Percentiles rank a stretch among this genome's conserved stretches.
These are phyloP conservation scores for Lucilia sericata DNA, from an alignment of 1,140 invertebrate species.

Conservation along the genomic window DNA sequence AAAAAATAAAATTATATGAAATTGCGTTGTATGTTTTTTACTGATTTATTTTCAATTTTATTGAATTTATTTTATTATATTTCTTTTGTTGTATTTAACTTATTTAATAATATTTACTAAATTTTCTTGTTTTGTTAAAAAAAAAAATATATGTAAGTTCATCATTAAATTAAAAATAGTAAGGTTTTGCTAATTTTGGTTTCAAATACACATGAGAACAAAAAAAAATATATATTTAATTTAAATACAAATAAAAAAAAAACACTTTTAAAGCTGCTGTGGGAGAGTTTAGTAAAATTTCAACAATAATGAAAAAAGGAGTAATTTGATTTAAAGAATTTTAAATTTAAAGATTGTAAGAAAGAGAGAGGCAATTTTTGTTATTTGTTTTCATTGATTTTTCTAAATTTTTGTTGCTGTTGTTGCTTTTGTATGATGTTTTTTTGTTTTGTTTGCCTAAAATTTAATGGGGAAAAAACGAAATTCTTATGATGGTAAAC, in stretches of 20 bases:
- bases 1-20: background rate
- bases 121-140: background rate
- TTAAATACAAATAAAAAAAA: background rate
- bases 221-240: background rate
- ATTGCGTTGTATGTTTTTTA: background rate
- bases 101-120: background rate
- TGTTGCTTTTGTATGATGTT: background rate
- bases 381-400: background rate
- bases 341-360: no score
- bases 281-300: background rate
- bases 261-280: background rate
- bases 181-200: background rate
- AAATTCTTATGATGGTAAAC: slow-evolving; percentile 71
- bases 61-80: background rate
- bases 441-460: slow-evolving; percentile 10
- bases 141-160: no score
- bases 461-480: background rate
- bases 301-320: background rate
- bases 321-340: no score
- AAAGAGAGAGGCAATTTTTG: background rate
- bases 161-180: no score
- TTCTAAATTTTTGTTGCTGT: slow-evolving; percentile 6
- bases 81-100: background rate
- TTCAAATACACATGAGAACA: background rate
- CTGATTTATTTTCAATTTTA: slow-evolving; percentile 9